Evolutionary conservation across 2,113 vertebrate species (phyloP).

Genomic region (Glaucidium brasilianum): DNA sequence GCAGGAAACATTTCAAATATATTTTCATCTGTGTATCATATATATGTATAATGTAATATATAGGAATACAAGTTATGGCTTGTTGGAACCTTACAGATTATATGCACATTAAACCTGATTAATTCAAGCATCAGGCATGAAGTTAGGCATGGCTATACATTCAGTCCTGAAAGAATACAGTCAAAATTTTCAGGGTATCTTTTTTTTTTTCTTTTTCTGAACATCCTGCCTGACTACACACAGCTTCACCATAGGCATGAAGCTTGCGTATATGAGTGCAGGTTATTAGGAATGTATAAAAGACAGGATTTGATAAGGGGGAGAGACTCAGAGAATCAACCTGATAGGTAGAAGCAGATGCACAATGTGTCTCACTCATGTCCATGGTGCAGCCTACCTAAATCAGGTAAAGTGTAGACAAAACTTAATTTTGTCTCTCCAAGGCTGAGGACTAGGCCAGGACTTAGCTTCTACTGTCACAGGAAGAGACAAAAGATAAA

Average conservation of each 20-base stretch:
- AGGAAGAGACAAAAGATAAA: not conserved
- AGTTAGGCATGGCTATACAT: not conserved
- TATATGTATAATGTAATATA: not conserved
- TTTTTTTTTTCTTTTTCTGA: not conserved
- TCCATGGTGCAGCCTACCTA: not conserved
- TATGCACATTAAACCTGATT: not conserved
- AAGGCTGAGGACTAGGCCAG: not conserved
- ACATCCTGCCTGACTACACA: not conserved
- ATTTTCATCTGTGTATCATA: not conserved
- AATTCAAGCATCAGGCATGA: not conserved
- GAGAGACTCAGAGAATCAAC: not conserved
- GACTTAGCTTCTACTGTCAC: not conserved
- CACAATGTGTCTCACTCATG: rapidly evolving
- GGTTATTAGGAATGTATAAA: not conserved
- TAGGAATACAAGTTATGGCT: not conserved
- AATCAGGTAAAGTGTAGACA: not conserved
- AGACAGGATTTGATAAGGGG: not conserved
- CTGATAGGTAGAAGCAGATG: not conserved
- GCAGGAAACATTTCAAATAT: not conserved
- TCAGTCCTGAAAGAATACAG: not conserved
- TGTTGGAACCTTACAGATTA: not conserved
- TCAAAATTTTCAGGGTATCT: not conserved
- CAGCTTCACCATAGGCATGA: not conserved
- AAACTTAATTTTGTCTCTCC: not conserved
- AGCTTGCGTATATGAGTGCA: not conserved